Conservation (phyloP, 53 echinoderm and acorn worm species). For the Henricia sp. region DNA sequence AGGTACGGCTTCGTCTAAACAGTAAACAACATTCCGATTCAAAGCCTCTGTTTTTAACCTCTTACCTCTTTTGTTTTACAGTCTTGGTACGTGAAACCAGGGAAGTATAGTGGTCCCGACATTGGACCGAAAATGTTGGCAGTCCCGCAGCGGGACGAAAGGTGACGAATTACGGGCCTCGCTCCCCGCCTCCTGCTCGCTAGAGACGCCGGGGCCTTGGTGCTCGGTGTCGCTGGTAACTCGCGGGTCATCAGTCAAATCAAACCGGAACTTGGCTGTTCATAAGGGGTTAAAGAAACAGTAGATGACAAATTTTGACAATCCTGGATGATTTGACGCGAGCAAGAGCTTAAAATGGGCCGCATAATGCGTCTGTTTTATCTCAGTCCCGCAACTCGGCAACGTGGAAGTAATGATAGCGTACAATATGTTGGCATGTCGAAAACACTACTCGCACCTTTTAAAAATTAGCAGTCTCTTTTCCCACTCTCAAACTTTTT, state of each 20-base stretch:
- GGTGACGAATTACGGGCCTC: conserved; percentile 29
- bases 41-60: conserved; percentile 8
- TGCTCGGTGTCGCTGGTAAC: conserved; percentile 10
- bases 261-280: conserved; percentile 43
- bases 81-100: not conserved
- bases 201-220: conserved; percentile 2
- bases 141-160: not conserved
- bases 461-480: no score
- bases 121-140: not conserved
- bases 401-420: not conserved
- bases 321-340: conserved; percentile 13
- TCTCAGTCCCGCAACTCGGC: conserved; percentile 3
- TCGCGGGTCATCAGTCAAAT: conserved; percentile 26
- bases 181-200: not conserved
- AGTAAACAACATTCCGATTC: conserved; percentile 57
- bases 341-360: conserved; percentile 1
- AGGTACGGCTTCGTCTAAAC: conserved; percentile 4
- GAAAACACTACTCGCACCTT: not conserved
- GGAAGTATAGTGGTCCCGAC: conserved; percentile 3
- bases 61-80: not conserved
- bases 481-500: no score
- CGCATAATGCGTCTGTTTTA: conserved; percentile 3
- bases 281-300: not conserved
- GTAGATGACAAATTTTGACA: conserved; percentile 1
- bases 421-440: conserved; percentile 8